Evolutionary conservation across 92 coral and sea anemone genomes (phyloP).

Genomic region (Parazoanthus swiftii): DNA sequence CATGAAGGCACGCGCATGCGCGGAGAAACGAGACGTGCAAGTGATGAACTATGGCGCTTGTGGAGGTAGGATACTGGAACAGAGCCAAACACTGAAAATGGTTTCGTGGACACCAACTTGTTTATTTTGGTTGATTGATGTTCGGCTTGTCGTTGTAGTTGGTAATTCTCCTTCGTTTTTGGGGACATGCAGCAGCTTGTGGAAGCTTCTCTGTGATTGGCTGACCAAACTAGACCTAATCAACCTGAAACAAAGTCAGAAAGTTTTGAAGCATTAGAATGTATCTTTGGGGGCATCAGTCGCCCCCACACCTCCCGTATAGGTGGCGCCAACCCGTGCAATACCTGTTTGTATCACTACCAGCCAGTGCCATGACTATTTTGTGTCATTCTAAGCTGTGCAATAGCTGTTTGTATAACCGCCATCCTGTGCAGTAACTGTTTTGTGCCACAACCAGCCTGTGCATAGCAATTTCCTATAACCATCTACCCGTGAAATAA

Average conservation of each 20-base stretch:
- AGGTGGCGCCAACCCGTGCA: neutral
- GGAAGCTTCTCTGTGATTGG: too few relatives aligned
- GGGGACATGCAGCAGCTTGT: too few relatives aligned
- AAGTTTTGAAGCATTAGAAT: too few relatives aligned
- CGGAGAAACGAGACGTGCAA: constrained; percentile 54
- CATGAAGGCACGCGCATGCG: constrained; percentile 80
- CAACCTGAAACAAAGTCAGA: too few relatives aligned
- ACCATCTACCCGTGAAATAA: neutral
- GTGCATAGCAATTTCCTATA: neutral
- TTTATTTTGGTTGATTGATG: too few relatives aligned
- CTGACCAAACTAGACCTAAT: too few relatives aligned
- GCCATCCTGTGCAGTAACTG: neutral
- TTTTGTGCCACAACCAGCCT: neutral
- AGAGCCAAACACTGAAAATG: neutral
- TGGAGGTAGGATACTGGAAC: constrained; percentile 59
- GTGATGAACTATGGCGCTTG: constrained; percentile 71
- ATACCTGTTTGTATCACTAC: neutral
- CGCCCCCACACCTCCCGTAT: too few relatives aligned
- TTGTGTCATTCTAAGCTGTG: constrained; percentile 53
- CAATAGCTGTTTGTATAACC: constrained; percentile 2
- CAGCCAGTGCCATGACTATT: neutral
- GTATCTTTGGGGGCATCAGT: too few relatives aligned
- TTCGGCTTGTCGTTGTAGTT: too few relatives aligned
- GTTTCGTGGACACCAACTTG: too few relatives aligned
- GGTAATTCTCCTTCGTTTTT: too few relatives aligned